Evolutionary conservation across 2,888 invertebrate species (phyloP).

Genomic region (Dimorphilus gyrociliatus): DNA sequence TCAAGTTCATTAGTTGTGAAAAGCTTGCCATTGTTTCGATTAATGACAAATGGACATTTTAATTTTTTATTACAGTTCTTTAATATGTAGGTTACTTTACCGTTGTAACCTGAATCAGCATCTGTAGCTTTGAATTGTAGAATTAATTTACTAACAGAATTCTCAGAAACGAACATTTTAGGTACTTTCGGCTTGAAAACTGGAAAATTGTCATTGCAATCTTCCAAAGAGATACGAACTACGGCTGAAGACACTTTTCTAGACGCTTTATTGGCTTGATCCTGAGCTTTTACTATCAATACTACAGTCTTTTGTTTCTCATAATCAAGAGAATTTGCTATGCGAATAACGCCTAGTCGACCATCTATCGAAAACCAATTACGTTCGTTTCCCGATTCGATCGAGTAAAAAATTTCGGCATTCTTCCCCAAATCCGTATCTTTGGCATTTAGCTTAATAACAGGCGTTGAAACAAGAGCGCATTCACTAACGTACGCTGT

Average conservation of each 20-base stretch:
- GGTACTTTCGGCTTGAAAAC: conserved; percentile 48
- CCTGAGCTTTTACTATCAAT: conserved; percentile 18
- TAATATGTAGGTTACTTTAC: conserved; percentile 81
- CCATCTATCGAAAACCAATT: conserved; percentile 71
- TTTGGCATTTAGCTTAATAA: conserved; percentile 66
- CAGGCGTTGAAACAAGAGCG: conserved; percentile 69
- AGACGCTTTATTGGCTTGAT: conserved; percentile 54
- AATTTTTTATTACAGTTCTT: conserved; percentile 69
- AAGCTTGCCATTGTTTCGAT: conserved; percentile 79
- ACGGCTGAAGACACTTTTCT: conserved; percentile 59
- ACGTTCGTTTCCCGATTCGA: conserved; percentile 61
- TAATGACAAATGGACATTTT: conserved; percentile 90
- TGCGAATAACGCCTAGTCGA: conserved; percentile 72
- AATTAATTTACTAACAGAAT: conserved; percentile 67
- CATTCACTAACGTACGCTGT: conserved; percentile 72
- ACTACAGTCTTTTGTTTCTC: conserved; percentile 55
- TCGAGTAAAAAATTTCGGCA: conserved; percentile 66
- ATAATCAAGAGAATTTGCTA: conserved; percentile 62
- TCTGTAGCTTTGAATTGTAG: conserved; percentile 70
- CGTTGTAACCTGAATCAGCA: conserved; percentile 79
- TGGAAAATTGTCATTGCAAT: conserved; percentile 87
- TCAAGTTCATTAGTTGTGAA: conserved; percentile 65
- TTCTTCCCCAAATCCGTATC: conserved; percentile 69
- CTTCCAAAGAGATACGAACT: conserved; percentile 68
- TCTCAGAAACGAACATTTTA: conserved; percentile 60